Conservation (phyloP, 2,113 vertebrate genomes). For the Laticauda colubrina region DNA sequence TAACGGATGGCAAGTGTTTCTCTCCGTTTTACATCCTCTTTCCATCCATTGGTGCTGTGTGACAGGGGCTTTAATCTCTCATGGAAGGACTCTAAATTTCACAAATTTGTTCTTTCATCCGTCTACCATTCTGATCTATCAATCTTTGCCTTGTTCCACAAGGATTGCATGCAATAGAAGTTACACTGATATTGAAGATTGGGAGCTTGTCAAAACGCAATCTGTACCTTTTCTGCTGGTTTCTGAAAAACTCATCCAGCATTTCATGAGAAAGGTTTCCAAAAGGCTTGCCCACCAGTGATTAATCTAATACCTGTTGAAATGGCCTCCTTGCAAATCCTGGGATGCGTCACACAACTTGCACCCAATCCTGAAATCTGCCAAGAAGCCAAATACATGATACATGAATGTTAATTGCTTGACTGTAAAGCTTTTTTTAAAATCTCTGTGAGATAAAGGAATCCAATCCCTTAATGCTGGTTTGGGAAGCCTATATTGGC, state of each 20-base stretch:
- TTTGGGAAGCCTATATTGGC: constrained; percentile 59
- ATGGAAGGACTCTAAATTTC: not conserved
- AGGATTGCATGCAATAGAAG: constrained; percentile 17
- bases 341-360: constrained; percentile 50
- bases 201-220: constrained; percentile 23
- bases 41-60: too few relatives aligned
- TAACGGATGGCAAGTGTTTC: too few relatives aligned
- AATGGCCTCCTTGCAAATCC: constrained; percentile 36
- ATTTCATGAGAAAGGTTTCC: constrained; percentile 23
- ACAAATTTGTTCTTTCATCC: not conserved
- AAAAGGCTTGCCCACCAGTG: constrained; percentile 42
- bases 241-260: constrained; percentile 49
- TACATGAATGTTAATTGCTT: constrained; percentile 56
- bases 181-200: constrained; percentile 16
- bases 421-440: constrained; percentile 46
- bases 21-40: too few relatives aligned
- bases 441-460: constrained; percentile 56
- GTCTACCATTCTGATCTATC: not conserved
- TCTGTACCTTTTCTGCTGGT: constrained; percentile 29
- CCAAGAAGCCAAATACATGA: constrained; percentile 38
- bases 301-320: constrained; percentile 54
- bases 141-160: constrained; percentile 4
- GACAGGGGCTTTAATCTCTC: not conserved
- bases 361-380: constrained; percentile 4
- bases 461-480: constrained; percentile 48